phyloP scores from a whole-genome alignment of 2,113 vertebrate genomes.

The Oncorhynchus gorbuscha region DNA sequence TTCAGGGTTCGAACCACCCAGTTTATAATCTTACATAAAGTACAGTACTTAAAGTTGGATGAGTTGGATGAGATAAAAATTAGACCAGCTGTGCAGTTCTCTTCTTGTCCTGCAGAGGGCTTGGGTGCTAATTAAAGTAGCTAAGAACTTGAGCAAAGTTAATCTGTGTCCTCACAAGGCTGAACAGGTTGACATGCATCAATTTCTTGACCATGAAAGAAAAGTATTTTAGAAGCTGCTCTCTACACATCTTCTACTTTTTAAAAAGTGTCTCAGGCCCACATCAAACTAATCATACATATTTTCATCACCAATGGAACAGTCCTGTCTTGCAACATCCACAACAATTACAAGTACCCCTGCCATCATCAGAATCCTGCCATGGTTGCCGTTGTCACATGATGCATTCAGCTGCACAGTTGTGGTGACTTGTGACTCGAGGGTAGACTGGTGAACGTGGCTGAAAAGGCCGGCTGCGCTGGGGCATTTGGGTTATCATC shows the following conservation, averaged over 20 bases:
- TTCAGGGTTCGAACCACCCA: too few relatives aligned
- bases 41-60: too few relatives aligned
- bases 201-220: not conserved
- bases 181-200: not conserved
- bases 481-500: slow-evolving; percentile 78
- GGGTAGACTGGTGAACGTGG: slow-evolving; percentile 69
- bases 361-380: slow-evolving; percentile 63
- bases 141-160: slow-evolving; percentile 2
- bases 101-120: slow-evolving; percentile 57
- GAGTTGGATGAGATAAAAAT: not conserved
- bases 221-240: not conserved
- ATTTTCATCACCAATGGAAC: slow-evolving; percentile 1
- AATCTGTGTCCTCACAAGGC: not conserved
- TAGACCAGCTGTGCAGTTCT: slow-evolving; percentile 24
- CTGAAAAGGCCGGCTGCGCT: slow-evolving; percentile 66
- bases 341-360: slow-evolving; percentile 50
- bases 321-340: slow-evolving; percentile 36
- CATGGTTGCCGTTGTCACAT: slow-evolving; percentile 65
- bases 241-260: not conserved
- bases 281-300: not conserved
- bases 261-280: not conserved
- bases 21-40: too few relatives aligned
- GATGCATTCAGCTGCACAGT: slow-evolving; percentile 74
- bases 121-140: slow-evolving; percentile 8
- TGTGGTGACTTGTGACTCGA: slow-evolving; percentile 69